These are phyloP conservation scores for Epinephelus coioides DNA, from an alignment of 2,797 vertebrate species.

Conservation along the genomic window DNA sequence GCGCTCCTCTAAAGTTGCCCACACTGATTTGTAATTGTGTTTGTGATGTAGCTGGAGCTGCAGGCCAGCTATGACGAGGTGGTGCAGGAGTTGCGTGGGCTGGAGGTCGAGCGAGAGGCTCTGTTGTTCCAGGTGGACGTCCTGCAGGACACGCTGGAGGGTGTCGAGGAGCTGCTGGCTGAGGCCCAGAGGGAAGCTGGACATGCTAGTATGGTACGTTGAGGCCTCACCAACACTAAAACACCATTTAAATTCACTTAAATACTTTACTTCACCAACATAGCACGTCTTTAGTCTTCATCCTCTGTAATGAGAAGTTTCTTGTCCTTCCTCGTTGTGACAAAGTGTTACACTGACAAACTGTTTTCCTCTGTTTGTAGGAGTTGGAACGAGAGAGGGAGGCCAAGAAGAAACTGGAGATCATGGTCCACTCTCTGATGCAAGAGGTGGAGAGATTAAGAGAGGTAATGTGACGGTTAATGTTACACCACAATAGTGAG, in stretches of 20 bases:
- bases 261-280: not conserved
- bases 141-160: slow-evolving; percentile 86
- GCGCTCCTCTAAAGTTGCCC: slow-evolving; percentile 50
- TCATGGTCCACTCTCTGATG: slow-evolving; percentile 73
- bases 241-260: not conserved
- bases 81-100: slow-evolving; percentile 83
- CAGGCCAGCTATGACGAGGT: slow-evolving; percentile 84
- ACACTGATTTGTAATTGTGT: slow-evolving; percentile 58
- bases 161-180: slow-evolving; percentile 86
- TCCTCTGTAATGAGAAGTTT: not conserved
- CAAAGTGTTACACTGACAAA: not conserved
- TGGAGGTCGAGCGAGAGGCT: slow-evolving; percentile 85
- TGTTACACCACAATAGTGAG: slow-evolving; percentile 37
- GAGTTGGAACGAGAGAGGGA: slow-evolving; percentile 81
- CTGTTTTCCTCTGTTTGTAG: slow-evolving; percentile 69
- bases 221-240: not conserved
- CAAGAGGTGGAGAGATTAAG: slow-evolving; percentile 83
- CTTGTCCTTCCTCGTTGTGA: not conserved
- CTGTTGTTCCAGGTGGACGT: slow-evolving; percentile 88
- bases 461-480: slow-evolving; percentile 77
- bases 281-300: not conserved
- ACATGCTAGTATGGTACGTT: slow-evolving; percentile 73
- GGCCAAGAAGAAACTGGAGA: slow-evolving; percentile 82
- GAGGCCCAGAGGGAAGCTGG: slow-evolving; percentile 85
- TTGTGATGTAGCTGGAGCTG: slow-evolving; percentile 80